Evolutionary conservation across 2,797 vertebrate genomes (phyloP).

Genomic region (Danionella dracula): DNA sequence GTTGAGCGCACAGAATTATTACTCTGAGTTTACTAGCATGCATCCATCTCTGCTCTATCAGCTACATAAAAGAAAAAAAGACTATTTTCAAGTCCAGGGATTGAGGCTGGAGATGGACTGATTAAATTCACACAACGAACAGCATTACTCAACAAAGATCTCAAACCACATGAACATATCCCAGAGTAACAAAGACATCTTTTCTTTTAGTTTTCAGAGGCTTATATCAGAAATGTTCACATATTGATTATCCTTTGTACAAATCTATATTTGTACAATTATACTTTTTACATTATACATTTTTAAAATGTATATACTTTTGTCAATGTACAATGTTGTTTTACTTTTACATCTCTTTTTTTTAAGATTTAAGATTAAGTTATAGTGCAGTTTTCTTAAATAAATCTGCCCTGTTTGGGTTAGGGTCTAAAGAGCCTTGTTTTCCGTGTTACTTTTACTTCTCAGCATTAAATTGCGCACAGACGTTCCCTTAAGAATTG

Average conservation of each 20-base stretch:
- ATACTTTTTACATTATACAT: too few species aligned
- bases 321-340: too few species aligned
- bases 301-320: too few species aligned
- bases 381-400: too few species aligned
- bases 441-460: too few species aligned
- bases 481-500: neutral
- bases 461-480: neutral
- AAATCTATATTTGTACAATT: too few species aligned
- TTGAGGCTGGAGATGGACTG: neutral
- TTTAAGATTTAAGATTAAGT: too few species aligned
- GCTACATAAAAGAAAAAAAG: neutral
- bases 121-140: neutral
- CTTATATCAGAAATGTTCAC: too few species aligned
- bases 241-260: too few species aligned
- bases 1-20: neutral
- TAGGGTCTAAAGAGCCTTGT: too few species aligned
- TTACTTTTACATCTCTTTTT: too few species aligned
- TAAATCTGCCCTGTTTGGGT: too few species aligned
- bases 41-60: constrained; percentile 4
- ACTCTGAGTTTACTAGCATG: constrained; percentile 18
- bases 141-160: neutral
- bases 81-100: neutral
- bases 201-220: neutral
- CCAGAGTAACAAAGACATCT: neutral
- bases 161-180: neutral